phyloP scores from a whole-genome alignment of 2,797 vertebrate species.

The Myotis pilosus region DNA sequence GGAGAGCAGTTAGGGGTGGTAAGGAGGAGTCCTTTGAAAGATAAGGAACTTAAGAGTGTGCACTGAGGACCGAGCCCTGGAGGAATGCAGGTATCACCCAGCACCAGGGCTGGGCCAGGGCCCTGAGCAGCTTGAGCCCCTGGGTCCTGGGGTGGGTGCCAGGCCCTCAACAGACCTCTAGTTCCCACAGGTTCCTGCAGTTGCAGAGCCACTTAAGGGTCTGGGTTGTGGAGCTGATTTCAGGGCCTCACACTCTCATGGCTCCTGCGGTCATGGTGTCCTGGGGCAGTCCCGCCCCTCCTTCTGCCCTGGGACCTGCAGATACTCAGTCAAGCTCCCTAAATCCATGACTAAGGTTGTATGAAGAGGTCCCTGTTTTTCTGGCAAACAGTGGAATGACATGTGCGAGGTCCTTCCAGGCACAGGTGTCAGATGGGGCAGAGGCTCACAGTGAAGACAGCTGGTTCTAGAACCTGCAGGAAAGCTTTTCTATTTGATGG shows the following conservation, averaged over 20 bases:
- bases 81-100: too few relatives aligned
- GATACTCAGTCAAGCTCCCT: neutral
- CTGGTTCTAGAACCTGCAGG: neutral
- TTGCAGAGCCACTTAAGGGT: neutral
- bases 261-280: neutral
- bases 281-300: neutral
- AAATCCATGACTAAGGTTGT: neutral
- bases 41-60: too few relatives aligned
- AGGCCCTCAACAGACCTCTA: neutral
- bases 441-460: too few relatives aligned
- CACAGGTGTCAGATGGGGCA: too few relatives aligned
- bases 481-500: neutral
- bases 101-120: too few relatives aligned
- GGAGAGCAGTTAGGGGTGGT: too few relatives aligned
- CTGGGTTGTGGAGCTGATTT: neutral
- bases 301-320: neutral
- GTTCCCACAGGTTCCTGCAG: neutral
- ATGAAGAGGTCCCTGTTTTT: neutral
- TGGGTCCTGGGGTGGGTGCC: neutral
- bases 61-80: too few relatives aligned
- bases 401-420: too few relatives aligned
- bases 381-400: too few relatives aligned
- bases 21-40: too few relatives aligned
- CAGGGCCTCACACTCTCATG: neutral
- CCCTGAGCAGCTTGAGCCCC: neutral